Conservation (phyloP, 1,140 invertebrate species). For the Dryas iulia region DNA sequence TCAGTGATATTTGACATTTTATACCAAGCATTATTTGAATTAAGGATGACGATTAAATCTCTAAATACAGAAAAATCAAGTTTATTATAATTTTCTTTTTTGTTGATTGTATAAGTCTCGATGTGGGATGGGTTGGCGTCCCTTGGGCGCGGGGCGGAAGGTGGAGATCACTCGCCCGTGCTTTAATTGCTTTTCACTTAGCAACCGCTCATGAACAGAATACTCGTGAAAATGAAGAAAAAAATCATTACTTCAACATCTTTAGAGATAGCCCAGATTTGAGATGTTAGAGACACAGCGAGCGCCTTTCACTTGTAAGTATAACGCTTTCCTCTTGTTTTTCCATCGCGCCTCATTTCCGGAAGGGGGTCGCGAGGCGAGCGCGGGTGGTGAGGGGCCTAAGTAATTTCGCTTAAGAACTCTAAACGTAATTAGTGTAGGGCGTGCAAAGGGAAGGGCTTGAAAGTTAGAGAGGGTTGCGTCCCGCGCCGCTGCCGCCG, state of each 20-base stretch:
- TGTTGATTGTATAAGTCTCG: constrained; percentile 63
- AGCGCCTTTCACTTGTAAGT: constrained; percentile 52
- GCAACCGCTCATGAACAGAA: constrained; percentile 78
- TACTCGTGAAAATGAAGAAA: constrained; percentile 75
- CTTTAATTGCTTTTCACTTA: constrained; percentile 81
- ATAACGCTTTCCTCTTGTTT: constrained; percentile 77
- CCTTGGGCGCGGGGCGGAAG: constrained; percentile 36
- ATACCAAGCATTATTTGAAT: not conserved
- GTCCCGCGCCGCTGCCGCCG: constrained; percentile 64
- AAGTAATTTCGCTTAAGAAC: constrained; percentile 82
- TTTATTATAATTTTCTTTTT: constrained; percentile 68
- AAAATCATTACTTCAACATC: constrained; percentile 79
- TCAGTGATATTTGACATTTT: not conserved
- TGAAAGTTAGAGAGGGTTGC: constrained; percentile 81
- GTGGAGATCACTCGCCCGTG: constrained; percentile 69
- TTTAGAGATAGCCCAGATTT: constrained; percentile 77
- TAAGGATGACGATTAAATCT: constrained; percentile 20
- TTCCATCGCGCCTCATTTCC: constrained; percentile 77
- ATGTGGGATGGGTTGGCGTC: constrained; percentile 42
- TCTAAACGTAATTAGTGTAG: constrained; percentile 82
- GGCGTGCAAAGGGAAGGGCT: constrained; percentile 81
- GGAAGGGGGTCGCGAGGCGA: constrained; percentile 63
- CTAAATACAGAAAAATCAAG: constrained; percentile 40
- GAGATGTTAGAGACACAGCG: constrained; percentile 67
- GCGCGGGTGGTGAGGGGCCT: constrained; percentile 76